Evolutionary conservation across 2,888 invertebrate genomes (phyloP), one percentile per base, ranked within the genome.

Genomic region (Eupeodes luniger): DNA sequence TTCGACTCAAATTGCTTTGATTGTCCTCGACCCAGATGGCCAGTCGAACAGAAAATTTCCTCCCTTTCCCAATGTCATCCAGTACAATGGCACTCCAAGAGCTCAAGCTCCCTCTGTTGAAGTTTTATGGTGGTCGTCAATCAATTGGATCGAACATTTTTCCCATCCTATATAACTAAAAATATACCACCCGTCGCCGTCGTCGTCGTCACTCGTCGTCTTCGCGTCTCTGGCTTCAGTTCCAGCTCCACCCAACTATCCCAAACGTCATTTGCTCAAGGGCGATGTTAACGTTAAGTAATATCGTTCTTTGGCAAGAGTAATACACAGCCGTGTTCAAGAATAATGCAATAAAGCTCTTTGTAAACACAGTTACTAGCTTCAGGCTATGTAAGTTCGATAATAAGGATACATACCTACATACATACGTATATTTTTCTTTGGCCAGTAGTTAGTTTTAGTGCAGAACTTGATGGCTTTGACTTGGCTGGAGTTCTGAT

Each of bases 21-120:
- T 87, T 81, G 84, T 87, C 87, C 87, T 87, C 87, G 87, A 87
- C 87, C 87, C 77, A 84, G 80, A 87, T 87, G 87, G 76, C 61
- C 84, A 87, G 72, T 81, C 84, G 80, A 72, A 84, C 62, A 77
- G 87, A 84, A 84, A 76, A 72, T 87, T 74, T 77, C 67, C 76
- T 80, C 61, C 75, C 64, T 69, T 84, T 40, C 3, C 80, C 87
- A 87, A 87, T 87, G 84, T 84, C 87, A 81, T 81, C 57, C 51
- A 59, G 53, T 53, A 87, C 76, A 84, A 84, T 81, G 77, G 84
- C 62, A 44, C 16, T 67, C 44, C 51, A 51, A 1, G 27, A 40
- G 40, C 53, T 27, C 44, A 10, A 19, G 19, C 44, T 16, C 70
- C 34, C 40, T 9, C 61, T 44, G 66, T 76, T 64, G 61, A 84